These are phyloP conservation scores for Microtus montanus DNA, from an alignment of 2,113 vertebrate species.

Conservation along the genomic window DNA sequence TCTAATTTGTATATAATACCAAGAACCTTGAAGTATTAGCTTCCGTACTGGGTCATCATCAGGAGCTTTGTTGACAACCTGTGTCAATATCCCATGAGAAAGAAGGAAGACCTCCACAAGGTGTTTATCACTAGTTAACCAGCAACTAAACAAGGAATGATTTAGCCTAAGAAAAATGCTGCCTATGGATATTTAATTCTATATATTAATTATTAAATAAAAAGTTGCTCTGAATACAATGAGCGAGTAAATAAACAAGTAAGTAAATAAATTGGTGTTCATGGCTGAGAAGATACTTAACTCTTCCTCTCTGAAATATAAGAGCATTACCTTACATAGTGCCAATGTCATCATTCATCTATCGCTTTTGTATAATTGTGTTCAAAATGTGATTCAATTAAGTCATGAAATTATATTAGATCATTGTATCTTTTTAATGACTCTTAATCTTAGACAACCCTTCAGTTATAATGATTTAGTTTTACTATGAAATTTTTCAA, in stretches of 20 bases:
- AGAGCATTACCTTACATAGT: not conserved
- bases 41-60: not conserved
- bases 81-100: not conserved
- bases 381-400: not conserved
- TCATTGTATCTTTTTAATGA: not conserved
- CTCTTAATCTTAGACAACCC: not conserved
- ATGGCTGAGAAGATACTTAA: not conserved
- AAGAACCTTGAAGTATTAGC: not conserved
- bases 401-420: not conserved
- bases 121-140: not conserved
- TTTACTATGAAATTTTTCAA: not conserved
- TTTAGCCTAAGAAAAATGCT: not conserved
- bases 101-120: not conserved
- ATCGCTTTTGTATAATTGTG: not conserved
- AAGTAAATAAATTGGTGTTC: not conserved
- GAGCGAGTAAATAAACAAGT: not conserved
- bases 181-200: not conserved
- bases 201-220: not conserved
- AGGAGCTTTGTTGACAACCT: not conserved
- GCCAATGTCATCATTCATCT: not conserved
- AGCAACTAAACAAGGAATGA: not conserved
- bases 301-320: not conserved
- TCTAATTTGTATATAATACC: not conserved
- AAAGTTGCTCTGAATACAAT: not conserved
- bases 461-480: not conserved